A percentile compares a stretch with the other conserved stretches of the same genome.
Conservation (phyloP, 2,113 vertebrate genomes). For the Tringa solitaria region DNA sequence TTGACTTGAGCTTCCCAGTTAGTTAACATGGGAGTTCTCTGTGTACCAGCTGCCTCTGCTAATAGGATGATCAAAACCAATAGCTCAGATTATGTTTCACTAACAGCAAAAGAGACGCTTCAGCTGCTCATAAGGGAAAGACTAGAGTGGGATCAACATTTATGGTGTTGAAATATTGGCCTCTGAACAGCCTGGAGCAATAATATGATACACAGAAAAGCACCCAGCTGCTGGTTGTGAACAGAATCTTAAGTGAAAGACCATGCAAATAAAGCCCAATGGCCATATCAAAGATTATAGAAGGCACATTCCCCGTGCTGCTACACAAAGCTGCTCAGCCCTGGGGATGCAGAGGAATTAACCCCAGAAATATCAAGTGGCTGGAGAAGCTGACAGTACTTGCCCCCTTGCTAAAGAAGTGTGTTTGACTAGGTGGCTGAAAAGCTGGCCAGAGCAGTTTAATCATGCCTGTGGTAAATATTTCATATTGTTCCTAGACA, state of each 20-base stretch:
- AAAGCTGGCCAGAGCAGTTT: background rate
- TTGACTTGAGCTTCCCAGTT: background rate
- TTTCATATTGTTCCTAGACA: background rate
- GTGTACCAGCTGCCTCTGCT: background rate
- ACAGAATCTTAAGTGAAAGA: conserved; percentile 21
- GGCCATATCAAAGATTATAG: background rate
- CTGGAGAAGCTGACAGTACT: background rate
- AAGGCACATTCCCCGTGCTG: background rate
- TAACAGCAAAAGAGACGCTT: conserved; percentile 7
- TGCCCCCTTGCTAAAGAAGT: background rate
- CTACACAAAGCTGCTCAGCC: background rate
- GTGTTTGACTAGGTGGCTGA: background rate
- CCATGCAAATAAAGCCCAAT: background rate
- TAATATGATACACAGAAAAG: background rate
- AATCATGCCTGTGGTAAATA: background rate
- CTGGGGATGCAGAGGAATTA: background rate
- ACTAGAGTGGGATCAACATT: background rate
- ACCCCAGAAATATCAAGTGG: background rate
- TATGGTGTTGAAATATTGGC: conserved; percentile 19
- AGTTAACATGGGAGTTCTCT: background rate
- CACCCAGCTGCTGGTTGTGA: conserved; percentile 12
- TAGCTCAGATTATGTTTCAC: conserved; percentile 13
- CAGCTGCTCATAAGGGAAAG: conserved; percentile 16
- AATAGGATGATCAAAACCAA: conserved; percentile 24
- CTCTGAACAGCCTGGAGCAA: background rate